Conservation (phyloP, 2,888 invertebrate genomes). For the Chymomyza procnemis region DNA sequence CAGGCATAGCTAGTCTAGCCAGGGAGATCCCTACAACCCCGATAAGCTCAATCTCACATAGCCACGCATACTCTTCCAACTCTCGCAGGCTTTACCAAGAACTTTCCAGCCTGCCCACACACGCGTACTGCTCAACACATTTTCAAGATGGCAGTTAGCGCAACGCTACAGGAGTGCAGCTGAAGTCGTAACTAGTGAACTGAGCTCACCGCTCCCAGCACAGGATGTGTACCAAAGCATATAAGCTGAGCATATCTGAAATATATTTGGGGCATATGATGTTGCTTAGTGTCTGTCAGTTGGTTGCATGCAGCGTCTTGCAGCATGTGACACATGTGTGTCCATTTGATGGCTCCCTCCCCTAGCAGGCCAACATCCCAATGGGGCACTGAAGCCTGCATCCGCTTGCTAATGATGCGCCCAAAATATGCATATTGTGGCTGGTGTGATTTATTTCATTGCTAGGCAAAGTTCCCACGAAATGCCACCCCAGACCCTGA, state of each 20-base stretch:
- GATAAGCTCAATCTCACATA: no score
- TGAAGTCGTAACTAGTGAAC: background rate
- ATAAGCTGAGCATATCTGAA: background rate
- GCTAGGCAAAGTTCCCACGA: slow-evolving; percentile 57
- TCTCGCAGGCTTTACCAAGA: no score
- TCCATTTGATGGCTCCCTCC: slow-evolving; percentile 31
- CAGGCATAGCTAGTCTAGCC: no score
- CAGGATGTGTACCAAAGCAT: background rate
- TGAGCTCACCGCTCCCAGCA: background rate
- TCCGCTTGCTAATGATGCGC: slow-evolving; percentile 68
- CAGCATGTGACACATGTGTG: slow-evolving; percentile 43
- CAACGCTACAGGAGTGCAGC: background rate
- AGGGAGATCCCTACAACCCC: no score
- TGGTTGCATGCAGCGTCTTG: background rate
- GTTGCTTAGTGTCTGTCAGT: background rate
- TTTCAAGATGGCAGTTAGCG: background rate
- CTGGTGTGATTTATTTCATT: slow-evolving; percentile 65
- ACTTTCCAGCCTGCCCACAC: no score
- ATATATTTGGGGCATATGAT: background rate
- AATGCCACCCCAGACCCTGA: background rate
- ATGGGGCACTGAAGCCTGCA: slow-evolving; percentile 65
- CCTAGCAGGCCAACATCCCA: background rate
- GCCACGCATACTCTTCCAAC: no score
- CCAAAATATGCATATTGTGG: slow-evolving; percentile 17
- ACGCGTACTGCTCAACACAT: no score